Base-by-base conservation (phyloP, 2,113 vertebrate genomes). In the Lethenteron camtschaticum region DNA sequence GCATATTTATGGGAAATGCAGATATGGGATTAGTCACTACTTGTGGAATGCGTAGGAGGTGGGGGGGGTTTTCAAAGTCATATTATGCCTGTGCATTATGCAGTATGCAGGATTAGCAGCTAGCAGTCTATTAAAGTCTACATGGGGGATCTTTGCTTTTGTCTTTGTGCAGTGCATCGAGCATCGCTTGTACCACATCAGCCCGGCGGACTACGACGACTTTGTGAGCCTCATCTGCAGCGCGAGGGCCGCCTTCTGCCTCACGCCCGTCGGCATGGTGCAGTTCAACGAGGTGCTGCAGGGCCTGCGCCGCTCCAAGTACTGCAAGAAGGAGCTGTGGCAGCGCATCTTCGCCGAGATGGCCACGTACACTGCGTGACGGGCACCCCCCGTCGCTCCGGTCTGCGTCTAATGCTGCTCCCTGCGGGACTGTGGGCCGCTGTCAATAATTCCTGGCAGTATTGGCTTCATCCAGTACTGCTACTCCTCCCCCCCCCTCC, bases 281-380 rank as follows among this genome's bases (percentile, higher is more conserved):
- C 94, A 99, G 86, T 99, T 99, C 70, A 99, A 96, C 10, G 94
- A 99, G 73, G 86, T 99, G 72, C 83, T 99, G 69, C 94, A 99
- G 83, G 96, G 91, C 77, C 82, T 99, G 73, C 96, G 96, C 79
- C 80, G 94, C 73, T 86, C 90, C 79, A 99, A 99, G 76, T 56
- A 68, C 55, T 90, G 96, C 82, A 97, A 89, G 71, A 99, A 99
- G 86, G 94, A 99, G 78, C 80, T 99, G 75, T 99, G 92, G 90
- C 94, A 96, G 78, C 83, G 90, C 74, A 92, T 97, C 73, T 96
- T 90, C 55, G 83, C 96, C 76, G 94, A 99, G 82, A 97, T 99
- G 89, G 86, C 90, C 57, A 95, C 94, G 70, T 99, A 95, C 76
- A 95, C 92, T 2, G 91, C 94, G 0, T 99, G 86, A 96, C 69